These are phyloP conservation scores for Bradypodion ventrale DNA, from an alignment of 2,797 vertebrate genomes.

Conservation along the genomic window DNA sequence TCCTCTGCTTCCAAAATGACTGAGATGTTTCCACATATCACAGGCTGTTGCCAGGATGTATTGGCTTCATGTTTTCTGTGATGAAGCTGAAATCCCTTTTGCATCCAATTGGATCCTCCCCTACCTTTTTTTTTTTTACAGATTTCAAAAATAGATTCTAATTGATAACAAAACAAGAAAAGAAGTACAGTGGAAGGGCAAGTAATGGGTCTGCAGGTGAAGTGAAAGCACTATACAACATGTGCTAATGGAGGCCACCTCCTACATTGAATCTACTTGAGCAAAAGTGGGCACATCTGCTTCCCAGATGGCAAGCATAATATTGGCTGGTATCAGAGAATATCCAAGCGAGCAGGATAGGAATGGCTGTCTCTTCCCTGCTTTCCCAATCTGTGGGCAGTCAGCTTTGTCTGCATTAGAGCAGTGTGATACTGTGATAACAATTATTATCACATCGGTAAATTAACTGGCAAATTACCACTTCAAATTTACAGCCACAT, in stretches of 20 bases:
- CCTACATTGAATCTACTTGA: constrained; percentile 43
- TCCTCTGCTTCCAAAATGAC: constrained; percentile 56
- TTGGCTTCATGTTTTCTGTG: constrained; percentile 55
- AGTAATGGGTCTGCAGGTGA: constrained; percentile 62
- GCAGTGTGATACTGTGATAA: constrained; percentile 55
- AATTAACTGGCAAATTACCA: constrained; percentile 76
- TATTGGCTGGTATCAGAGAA: constrained; percentile 52
- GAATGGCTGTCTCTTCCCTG: constrained; percentile 41
- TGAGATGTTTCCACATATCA: constrained; percentile 45
- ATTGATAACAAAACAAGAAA: constrained; percentile 54
- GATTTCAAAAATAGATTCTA: constrained; percentile 28
- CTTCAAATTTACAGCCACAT: constrained; percentile 67
- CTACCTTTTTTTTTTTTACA: constrained; percentile 51
- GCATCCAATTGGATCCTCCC: constrained; percentile 57
- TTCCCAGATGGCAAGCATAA: constrained; percentile 49
- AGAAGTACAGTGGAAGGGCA: constrained; percentile 58
- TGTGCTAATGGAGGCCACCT: constrained; percentile 62
- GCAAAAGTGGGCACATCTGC: neutral
- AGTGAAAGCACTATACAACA: constrained; percentile 49
- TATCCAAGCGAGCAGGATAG: constrained; percentile 18
- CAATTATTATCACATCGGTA: constrained; percentile 72
- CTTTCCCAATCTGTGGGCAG: constrained; percentile 41
- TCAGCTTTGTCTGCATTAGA: constrained; percentile 50
- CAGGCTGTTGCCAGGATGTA: constrained; percentile 56
- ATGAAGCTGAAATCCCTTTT: constrained; percentile 42